phyloP scores from a whole-genome alignment of 2,113 vertebrate species.

The human region DNA sequence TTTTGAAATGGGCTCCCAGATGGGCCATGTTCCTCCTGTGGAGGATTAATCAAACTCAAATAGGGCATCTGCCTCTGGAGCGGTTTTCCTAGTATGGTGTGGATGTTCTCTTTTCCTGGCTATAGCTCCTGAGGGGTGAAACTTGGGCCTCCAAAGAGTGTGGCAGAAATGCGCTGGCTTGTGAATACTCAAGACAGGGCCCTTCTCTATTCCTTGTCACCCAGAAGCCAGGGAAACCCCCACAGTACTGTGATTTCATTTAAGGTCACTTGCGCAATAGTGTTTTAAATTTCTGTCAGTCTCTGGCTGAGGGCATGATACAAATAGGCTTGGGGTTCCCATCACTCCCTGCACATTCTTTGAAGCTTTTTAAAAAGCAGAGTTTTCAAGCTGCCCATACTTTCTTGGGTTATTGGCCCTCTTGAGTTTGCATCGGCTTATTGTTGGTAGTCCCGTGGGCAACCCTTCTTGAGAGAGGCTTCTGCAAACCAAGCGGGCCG shows the following conservation, averaged over 20 bases:
- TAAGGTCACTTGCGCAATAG: background rate
- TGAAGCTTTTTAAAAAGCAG: background rate
- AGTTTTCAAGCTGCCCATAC: background rate
- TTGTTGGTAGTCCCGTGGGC: background rate
- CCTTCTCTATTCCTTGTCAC: background rate
- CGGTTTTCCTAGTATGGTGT: background rate
- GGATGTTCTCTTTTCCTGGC: background rate
- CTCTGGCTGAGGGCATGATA: background rate
- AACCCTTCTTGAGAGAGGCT: background rate
- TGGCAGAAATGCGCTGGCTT: background rate
- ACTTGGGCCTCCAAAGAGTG: background rate
- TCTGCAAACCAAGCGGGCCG: background rate
- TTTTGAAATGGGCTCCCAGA: constrained; percentile 29
- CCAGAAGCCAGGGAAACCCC: background rate
- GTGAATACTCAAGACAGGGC: background rate
- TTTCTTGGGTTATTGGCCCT: background rate
- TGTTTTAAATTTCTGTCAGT: background rate
- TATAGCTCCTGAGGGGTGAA: background rate
- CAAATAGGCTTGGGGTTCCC: background rate
- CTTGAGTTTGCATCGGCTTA: background rate
- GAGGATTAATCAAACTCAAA: constrained; percentile 28
- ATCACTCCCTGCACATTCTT: background rate
- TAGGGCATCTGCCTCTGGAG: background rate
- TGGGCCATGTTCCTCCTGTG: background rate
- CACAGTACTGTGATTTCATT: background rate